Evolutionary conservation across 2,888 invertebrate species (phyloP).

Genomic region (Charanyca ferruginea): DNA sequence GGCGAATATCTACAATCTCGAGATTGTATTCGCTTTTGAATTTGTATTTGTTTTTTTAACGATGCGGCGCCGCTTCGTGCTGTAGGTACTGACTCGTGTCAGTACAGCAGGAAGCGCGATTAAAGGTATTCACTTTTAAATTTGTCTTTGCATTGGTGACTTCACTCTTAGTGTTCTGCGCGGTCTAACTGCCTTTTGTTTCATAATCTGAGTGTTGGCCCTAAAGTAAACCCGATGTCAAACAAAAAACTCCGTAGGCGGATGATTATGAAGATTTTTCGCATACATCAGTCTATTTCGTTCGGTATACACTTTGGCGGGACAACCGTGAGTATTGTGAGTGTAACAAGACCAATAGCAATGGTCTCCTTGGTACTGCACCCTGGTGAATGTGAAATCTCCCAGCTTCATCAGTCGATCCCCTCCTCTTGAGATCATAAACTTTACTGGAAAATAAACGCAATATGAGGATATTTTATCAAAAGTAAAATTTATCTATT

Average conservation of each 20-base stretch:
- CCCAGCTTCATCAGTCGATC: slow-evolving; percentile 85
- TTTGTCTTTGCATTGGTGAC: no score
- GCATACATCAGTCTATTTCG: slow-evolving; percentile 78
- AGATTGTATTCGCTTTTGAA: no score
- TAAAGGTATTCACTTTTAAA: no score
- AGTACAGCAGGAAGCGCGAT: no score
- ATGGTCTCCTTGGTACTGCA: slow-evolving; percentile 70
- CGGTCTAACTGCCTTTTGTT: no score
- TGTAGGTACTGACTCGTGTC: no score
- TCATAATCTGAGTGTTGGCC: no score
- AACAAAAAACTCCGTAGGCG: slow-evolving; percentile 88
- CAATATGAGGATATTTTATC: slow-evolving; percentile 55
- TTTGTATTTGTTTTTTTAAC: no score
- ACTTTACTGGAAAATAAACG: slow-evolving; percentile 80
- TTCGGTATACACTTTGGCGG: slow-evolving; percentile 83
- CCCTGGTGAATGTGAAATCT: slow-evolving; percentile 85
- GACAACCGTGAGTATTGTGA: slow-evolving; percentile 80
- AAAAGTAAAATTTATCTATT: neutral
- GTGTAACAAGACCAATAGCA: slow-evolving; percentile 87
- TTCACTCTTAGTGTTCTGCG: no score
- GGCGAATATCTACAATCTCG: no score
- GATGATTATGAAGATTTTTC: slow-evolving; percentile 85
- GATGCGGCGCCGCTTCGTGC: no score
- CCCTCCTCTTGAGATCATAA: slow-evolving; percentile 86
- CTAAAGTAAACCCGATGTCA: slow-evolving; percentile 66